phyloP scores from a whole-genome alignment of 2,797 vertebrate genomes.

The Danio aesculapii region DNA sequence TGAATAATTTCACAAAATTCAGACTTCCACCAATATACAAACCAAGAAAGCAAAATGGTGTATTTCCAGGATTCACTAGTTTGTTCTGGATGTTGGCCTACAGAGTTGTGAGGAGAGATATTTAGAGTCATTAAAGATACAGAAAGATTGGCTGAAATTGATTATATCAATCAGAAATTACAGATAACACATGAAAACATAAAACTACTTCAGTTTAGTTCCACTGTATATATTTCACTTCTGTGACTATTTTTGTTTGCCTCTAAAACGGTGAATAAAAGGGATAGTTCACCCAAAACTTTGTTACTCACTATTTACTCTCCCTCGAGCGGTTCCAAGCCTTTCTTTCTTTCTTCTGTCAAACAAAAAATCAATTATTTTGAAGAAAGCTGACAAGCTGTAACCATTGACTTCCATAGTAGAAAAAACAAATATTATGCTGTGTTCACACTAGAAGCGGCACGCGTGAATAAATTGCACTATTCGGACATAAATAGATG shows the following conservation, averaged over 20 bases:
- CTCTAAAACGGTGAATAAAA: slow-evolving; percentile 28
- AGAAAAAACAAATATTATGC: no score
- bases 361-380: no score
- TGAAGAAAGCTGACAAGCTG: no score
- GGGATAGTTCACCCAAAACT: no score
- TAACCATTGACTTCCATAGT: no score
- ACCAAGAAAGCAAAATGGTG: not conserved
- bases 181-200: not conserved
- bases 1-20: not conserved
- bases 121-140: not conserved
- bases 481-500: no score
- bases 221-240: not conserved
- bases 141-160: not conserved
- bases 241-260: slow-evolving; percentile 7
- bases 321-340: no score
- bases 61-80: slow-evolving; percentile 4
- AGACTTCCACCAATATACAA: slow-evolving; percentile 2
- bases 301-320: no score
- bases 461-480: no score
- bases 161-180: not conserved
- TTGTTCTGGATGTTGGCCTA: no score
- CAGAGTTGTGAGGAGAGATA: not conserved
- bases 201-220: not conserved
- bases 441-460: no score
- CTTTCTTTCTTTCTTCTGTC: no score